Conservation (phyloP, 2,888 invertebrate genomes). For the Trissolcus brochymenae region DNA sequence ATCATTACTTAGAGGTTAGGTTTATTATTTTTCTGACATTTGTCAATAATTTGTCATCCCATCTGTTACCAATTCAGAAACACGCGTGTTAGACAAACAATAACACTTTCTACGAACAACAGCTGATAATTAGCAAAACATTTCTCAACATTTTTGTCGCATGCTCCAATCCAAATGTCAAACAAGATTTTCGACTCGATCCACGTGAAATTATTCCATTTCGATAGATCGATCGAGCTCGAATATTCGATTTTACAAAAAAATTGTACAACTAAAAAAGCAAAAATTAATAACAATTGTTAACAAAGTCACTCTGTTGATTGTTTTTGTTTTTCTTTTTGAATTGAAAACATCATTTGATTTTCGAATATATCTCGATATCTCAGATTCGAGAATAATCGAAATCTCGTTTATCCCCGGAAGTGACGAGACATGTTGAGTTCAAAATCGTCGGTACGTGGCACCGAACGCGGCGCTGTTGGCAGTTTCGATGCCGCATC, state of each 20-base stretch:
- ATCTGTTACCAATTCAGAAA: too few relatives aligned
- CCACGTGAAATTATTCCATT: background rate
- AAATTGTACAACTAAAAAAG: too few relatives aligned
- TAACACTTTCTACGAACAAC: background rate
- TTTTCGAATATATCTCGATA: background rate
- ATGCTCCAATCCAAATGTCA: background rate
- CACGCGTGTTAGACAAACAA: background rate
- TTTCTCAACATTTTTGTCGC: too few relatives aligned
- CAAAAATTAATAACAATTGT: too few relatives aligned
- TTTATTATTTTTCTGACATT: background rate
- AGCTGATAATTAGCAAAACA: too few relatives aligned
- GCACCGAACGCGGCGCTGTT: constrained; percentile 60
- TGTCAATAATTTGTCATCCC: too few relatives aligned
- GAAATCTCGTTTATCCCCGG: constrained; percentile 18
- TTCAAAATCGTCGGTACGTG: constrained; percentile 54
- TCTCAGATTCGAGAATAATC: too few relatives aligned
- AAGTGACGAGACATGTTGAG: constrained; percentile 37
- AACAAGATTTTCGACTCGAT: background rate
- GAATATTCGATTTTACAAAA: background rate
- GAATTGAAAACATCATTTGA: background rate
- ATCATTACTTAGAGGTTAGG: constrained; percentile 4
- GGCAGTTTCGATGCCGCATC: constrained; percentile 52
- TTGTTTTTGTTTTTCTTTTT: too few relatives aligned
- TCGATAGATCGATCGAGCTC: background rate
- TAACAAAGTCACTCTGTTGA: too few relatives aligned